A percentile compares a stretch with the other conserved stretches of the same genome.
Conservation (phyloP, 1,140 invertebrate species). For the Linepithema humile region DNA sequence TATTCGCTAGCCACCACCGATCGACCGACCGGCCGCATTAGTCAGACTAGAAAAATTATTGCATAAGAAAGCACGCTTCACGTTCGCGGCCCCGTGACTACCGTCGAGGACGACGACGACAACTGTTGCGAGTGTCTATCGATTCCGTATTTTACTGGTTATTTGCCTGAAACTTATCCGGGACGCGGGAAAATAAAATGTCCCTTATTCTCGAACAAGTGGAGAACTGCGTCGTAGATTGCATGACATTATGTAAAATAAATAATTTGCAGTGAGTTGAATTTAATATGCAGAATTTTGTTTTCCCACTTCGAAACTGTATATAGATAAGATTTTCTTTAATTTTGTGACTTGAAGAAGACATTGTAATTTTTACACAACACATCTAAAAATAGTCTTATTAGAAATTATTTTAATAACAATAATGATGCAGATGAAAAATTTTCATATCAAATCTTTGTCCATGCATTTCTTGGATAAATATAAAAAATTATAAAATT, state of each 20-base stretch:
- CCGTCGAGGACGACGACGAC: constrained; percentile 20
- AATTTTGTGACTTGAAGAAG: too few species aligned
- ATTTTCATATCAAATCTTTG: too few species aligned
- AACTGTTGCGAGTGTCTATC: constrained; percentile 21
- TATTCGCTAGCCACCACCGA: constrained; percentile 51
- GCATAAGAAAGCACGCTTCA: constrained; percentile 71
- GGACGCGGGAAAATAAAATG: constrained; percentile 4
- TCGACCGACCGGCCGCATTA: constrained; percentile 50
- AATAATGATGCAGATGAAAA: too few species aligned
- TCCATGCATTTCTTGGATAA: too few species aligned
- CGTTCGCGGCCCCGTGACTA: constrained; percentile 76
- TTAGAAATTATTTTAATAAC: too few species aligned
- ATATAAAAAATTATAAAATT: too few species aligned
- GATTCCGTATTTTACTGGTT: constrained; percentile 48
- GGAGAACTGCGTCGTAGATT: background rate
- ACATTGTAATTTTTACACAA: too few species aligned
- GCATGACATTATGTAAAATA: constrained; percentile 6
- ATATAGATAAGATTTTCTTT: too few species aligned
- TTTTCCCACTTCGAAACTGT: too few species aligned
- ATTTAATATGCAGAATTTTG: too few species aligned
- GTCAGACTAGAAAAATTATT: constrained; percentile 64
- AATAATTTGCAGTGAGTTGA: too few species aligned
- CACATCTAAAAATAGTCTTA: too few species aligned
- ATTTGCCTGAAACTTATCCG: background rate
- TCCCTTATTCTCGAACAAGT: background rate